These are phyloP conservation scores for Orthonevra nobilis DNA, from an alignment of 2,888 invertebrate species.

Conservation along the genomic window DNA sequence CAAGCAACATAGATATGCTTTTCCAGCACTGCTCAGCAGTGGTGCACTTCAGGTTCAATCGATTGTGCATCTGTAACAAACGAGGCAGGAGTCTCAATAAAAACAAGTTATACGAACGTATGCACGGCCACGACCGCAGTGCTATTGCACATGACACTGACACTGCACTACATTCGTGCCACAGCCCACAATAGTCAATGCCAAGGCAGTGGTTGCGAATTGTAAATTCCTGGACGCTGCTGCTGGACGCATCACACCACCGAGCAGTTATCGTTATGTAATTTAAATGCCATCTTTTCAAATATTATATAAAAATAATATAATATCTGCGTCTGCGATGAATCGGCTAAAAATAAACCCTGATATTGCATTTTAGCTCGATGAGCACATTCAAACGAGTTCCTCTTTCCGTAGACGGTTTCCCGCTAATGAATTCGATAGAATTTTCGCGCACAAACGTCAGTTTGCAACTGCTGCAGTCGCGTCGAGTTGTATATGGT, in stretches of 20 bases:
- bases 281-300: conserved; percentile 60
- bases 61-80: conserved; percentile 32
- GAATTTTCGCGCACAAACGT: conserved; percentile 17
- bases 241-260: conserved; percentile 11
- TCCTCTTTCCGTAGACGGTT: no score
- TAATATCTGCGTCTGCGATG: conserved; percentile 10
- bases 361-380: conserved; percentile 34
- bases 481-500: conserved; percentile 48
- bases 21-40: conserved; percentile 24
- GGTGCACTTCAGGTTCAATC: conserved; percentile 47
- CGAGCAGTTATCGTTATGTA: conserved; percentile 57
- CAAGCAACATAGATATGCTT: conserved; percentile 51
- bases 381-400: no score
- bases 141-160: conserved; percentile 52
- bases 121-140: conserved; percentile 19
- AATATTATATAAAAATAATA: conserved; percentile 60
- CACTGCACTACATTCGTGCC: conserved; percentile 54
- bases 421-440: conserved; percentile 48
- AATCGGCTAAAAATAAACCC: conserved; percentile 40
- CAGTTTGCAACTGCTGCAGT: background rate
- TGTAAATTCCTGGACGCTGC: conserved; percentile 3
- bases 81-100: conserved; percentile 14
- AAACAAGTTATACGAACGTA: conserved; percentile 36
- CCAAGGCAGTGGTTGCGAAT: conserved; percentile 33
- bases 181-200: conserved; percentile 36